Conservation (phyloP, 2,113 vertebrate genomes). For the Hydrolagus affinis region DNA sequence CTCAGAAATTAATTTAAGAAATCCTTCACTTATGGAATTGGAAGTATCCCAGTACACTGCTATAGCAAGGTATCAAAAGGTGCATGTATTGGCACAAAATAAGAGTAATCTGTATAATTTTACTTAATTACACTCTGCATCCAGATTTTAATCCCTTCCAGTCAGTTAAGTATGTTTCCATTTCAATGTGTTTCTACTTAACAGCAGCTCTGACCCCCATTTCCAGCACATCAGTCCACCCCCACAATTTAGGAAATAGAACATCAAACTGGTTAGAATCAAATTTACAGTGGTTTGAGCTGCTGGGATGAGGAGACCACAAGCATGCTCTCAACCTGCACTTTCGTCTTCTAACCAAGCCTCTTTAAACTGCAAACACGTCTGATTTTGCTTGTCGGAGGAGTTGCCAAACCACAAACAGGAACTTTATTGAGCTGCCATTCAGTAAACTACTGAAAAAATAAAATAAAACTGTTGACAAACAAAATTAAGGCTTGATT, state of each 20-base stretch:
- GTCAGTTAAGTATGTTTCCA: no score
- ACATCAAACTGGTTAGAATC: neutral
- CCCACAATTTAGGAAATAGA: neutral
- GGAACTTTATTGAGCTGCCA: neutral
- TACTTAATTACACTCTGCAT: no score
- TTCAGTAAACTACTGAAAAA: neutral
- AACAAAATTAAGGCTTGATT: neutral
- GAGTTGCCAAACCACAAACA: neutral
- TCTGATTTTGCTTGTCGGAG: neutral
- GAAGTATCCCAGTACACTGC: no score
- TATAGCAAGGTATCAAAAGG: no score
- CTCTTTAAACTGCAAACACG: neutral
- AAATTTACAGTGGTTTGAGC: neutral
- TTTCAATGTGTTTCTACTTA: no score
- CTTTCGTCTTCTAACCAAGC: neutral
- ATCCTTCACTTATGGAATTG: no score
- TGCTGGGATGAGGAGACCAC: neutral
- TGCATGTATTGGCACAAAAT: no score
- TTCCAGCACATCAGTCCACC: neutral
- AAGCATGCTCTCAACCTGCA: neutral
- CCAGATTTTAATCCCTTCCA: no score
- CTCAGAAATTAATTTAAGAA: no score
- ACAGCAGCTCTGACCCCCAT: no score
- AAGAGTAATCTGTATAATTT: no score
- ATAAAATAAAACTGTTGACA: neutral